These are phyloP conservation scores for Osmoderma eremita DNA, from an alignment of 2,888 invertebrate species.

Conservation along the genomic window DNA sequence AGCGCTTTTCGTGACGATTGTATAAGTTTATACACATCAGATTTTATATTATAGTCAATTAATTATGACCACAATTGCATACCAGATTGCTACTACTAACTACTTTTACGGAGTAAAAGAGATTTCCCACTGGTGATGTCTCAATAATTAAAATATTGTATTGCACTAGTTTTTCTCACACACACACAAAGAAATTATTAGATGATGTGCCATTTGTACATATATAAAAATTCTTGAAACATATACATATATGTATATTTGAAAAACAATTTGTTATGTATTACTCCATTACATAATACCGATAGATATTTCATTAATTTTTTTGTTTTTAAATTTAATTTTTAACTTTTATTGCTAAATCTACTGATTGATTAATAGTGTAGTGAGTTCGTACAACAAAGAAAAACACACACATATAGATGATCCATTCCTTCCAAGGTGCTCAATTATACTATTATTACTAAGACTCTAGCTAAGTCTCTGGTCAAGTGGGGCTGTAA, in stretches of 20 bases:
- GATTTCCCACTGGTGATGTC: neutral
- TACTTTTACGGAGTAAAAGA: slow-evolving; percentile 4
- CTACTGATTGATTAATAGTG: slow-evolving; percentile 47
- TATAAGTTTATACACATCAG: neutral
- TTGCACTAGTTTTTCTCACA: slow-evolving; percentile 34
- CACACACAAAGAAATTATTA: slow-evolving; percentile 7
- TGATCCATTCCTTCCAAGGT: slow-evolving; percentile 77
- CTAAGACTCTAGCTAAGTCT: slow-evolving; percentile 48
- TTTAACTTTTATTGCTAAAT: slow-evolving; percentile 54
- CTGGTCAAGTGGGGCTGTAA: slow-evolving; percentile 53
- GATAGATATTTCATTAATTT: slow-evolving; percentile 21
- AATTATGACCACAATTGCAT: slow-evolving; percentile 7
- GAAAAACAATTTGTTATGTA: slow-evolving; percentile 7
- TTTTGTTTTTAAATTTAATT: slow-evolving; percentile 53
- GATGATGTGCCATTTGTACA: slow-evolving; percentile 33
- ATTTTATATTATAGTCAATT: slow-evolving; percentile 6
- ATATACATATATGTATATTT: neutral
- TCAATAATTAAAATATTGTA: slow-evolving; percentile 20
- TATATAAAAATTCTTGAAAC: slow-evolving; percentile 16
- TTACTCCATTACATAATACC: neutral
- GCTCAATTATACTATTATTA: slow-evolving; percentile 66
- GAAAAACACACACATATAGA: slow-evolving; percentile 41
- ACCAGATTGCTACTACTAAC: neutral
- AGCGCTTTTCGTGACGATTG: neutral
- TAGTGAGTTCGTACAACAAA: slow-evolving; percentile 54